A percentile compares a stretch with the other conserved stretches of the same genome.
Evolutionary conservation across 2,113 vertebrate genomes (phyloP).

Genomic region (Rhombomys opimus): DNA sequence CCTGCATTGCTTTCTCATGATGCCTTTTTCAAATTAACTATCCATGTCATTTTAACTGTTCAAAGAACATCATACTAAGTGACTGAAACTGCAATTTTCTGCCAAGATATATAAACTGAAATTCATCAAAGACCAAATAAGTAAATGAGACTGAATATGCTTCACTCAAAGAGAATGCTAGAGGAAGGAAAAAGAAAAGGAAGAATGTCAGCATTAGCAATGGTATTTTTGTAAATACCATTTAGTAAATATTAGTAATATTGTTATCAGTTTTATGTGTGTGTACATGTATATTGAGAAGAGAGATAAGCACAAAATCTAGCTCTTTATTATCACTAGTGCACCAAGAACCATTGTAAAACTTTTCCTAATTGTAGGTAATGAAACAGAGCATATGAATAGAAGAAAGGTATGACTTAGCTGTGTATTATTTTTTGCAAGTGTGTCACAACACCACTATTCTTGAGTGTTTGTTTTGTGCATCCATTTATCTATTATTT

Average conservation of each 20-base stretch:
- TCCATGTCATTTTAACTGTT: constrained; percentile 24
- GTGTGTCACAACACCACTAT: not conserved
- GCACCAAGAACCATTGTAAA: not conserved
- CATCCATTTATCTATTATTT: not conserved
- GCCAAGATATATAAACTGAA: not conserved
- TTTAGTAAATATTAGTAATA: not conserved
- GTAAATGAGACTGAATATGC: not conserved
- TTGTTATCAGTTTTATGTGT: not conserved
- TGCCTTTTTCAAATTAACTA: constrained; percentile 57
- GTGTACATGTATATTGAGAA: not conserved
- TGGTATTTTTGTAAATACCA: not conserved
- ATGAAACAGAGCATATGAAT: not conserved
- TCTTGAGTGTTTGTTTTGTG: not conserved
- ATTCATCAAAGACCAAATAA: not conserved
- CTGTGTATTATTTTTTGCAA: not conserved
- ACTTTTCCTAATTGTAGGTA: not conserved
- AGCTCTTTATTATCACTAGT: rapidly evolving
- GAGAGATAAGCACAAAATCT: not conserved
- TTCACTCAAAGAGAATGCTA: not conserved
- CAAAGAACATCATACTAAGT: constrained; percentile 38
- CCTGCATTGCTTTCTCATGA: constrained; percentile 8
- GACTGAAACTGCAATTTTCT: not conserved
- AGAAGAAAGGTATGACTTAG: not conserved
- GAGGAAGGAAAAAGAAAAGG: not conserved
- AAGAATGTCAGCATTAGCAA: not conserved